These are phyloP conservation scores for Anarsia innoxiella DNA, from an alignment of 2,888 invertebrate genomes.

Conservation along the genomic window DNA sequence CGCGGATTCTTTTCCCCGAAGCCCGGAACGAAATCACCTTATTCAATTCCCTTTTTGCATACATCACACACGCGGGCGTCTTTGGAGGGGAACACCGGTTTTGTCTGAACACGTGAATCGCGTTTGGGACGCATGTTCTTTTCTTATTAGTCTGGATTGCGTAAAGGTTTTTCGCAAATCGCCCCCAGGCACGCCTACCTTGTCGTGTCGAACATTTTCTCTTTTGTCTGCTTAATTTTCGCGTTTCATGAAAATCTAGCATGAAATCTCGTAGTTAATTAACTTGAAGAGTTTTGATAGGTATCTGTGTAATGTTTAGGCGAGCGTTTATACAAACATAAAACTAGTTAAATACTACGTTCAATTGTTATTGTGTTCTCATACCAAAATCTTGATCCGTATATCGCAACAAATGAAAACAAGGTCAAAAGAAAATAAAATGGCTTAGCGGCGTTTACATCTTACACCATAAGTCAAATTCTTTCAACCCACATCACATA, in stretches of 20 bases:
- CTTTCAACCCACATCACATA: too few species aligned
- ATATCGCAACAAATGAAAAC: too few species aligned
- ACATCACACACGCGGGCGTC: conserved; percentile 66
- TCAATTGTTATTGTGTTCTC: too few species aligned
- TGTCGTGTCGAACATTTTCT: conserved; percentile 18
- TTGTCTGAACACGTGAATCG: conserved; percentile 72
- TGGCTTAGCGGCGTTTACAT: too few species aligned
- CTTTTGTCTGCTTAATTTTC: conserved; percentile 13
- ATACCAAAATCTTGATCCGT: too few species aligned
- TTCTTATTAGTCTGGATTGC: conserved; percentile 70
- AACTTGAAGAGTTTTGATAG: conserved; percentile 4
- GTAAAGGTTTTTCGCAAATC: conserved; percentile 61
- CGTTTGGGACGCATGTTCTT: conserved; percentile 67
- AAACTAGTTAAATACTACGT: too few species aligned
- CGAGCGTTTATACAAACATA: too few species aligned
- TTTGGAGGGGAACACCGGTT: conserved; percentile 56
- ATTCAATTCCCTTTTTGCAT: conserved; percentile 76
- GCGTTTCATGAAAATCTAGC: too few species aligned
- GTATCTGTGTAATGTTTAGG: too few species aligned
- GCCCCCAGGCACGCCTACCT: conserved; percentile 36
- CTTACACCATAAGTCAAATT: too few species aligned
- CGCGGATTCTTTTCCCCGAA: conserved; percentile 70
- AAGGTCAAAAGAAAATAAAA: too few species aligned
- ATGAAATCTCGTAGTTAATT: conserved; percentile 4
- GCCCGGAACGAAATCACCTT: conserved; percentile 72